A percentile compares a stretch with the other conserved stretches of the same genome.
These are phyloP conservation scores for Mesochorus sp. DNA, from an alignment of 2,888 invertebrate genomes.

Conservation along the genomic window DNA sequence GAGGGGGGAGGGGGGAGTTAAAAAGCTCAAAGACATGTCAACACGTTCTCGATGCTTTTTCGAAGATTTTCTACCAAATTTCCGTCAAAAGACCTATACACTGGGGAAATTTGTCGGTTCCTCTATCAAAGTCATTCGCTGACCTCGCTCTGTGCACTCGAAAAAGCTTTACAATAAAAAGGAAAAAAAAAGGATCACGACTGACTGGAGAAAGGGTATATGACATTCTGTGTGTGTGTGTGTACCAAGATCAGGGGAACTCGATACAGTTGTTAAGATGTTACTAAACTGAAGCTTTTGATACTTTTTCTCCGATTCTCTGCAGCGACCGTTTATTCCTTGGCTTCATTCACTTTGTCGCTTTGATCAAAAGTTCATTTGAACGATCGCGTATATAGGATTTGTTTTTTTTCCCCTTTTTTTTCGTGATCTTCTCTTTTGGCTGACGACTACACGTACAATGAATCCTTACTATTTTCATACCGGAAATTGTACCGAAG, in stretches of 20 bases:
- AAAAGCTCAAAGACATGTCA: no score
- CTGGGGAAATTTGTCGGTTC: conserved; percentile 25
- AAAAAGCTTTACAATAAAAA: conserved; percentile 31
- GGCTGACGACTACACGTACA: no score
- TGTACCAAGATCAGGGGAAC: conserved; percentile 45
- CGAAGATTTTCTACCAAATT: conserved; percentile 23
- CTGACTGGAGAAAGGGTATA: background rate
- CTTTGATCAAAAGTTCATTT: conserved; percentile 28
- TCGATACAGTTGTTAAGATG: conserved; percentile 32
- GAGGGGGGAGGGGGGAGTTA: no score
- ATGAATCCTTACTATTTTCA: no score
- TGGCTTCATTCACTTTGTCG: conserved; percentile 36
- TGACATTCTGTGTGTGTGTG: no score
- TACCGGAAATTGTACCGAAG: no score
- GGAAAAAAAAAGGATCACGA: background rate
- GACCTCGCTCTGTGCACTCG: conserved; percentile 40
- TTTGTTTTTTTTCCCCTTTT: background rate
- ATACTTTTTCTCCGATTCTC: conserved; percentile 29
- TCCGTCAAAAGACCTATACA: background rate
- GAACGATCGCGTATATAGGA: background rate
- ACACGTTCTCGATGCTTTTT: conserved; percentile 15
- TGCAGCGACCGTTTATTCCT: conserved; percentile 33
- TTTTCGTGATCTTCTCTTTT: background rate
- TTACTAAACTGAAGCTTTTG: conserved; percentile 39
- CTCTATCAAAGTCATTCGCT: conserved; percentile 34